A percentile compares a stretch with the other conserved stretches of the same genome.
phyloP scores from a whole-genome alignment of 2,888 invertebrate genomes.

The Gibbula magus region DNA sequence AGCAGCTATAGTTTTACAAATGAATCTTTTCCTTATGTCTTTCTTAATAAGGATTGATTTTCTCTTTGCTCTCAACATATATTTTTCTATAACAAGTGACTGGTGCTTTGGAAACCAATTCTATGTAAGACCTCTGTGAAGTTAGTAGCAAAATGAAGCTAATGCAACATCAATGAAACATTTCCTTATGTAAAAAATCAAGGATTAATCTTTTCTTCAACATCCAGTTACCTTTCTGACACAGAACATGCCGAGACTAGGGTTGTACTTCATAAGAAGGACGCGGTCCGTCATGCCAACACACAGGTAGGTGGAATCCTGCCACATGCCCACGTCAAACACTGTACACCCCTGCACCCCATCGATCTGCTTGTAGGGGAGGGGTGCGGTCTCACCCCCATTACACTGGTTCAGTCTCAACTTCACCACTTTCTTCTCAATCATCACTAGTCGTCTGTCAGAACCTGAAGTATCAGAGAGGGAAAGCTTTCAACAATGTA shows the following conservation, averaged over 20 bases:
- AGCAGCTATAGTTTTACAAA: too few species aligned
- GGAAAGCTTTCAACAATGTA: too few species aligned
- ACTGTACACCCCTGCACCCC: conserved; percentile 74
- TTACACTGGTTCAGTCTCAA: conserved; percentile 60
- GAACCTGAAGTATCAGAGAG: conserved; percentile 49
- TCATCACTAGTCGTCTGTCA: conserved; percentile 60
- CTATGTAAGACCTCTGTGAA: too few species aligned
- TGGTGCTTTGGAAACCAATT: too few species aligned
- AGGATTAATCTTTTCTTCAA: too few species aligned
- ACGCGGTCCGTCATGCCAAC: conserved; percentile 74
- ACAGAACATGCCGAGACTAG: conserved; percentile 75
- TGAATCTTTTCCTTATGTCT: too few species aligned
- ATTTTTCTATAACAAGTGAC: too few species aligned
- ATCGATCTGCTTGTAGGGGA: conserved; percentile 70
- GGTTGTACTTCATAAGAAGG: conserved; percentile 78
- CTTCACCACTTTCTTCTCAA: conserved; percentile 65
- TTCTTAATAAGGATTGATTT: too few species aligned
- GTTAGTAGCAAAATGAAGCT: too few species aligned
- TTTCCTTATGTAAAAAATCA: too few species aligned
- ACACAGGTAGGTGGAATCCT: conserved; percentile 70
- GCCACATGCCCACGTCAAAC: conserved; percentile 64
- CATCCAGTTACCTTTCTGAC: conserved; percentile 66
- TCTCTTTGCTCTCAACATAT: too few species aligned
- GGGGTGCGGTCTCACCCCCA: conserved; percentile 57
- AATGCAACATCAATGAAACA: too few species aligned